Conservation (phyloP, 1,140 invertebrate species). For the Sarcophaga peregrina region DNA sequence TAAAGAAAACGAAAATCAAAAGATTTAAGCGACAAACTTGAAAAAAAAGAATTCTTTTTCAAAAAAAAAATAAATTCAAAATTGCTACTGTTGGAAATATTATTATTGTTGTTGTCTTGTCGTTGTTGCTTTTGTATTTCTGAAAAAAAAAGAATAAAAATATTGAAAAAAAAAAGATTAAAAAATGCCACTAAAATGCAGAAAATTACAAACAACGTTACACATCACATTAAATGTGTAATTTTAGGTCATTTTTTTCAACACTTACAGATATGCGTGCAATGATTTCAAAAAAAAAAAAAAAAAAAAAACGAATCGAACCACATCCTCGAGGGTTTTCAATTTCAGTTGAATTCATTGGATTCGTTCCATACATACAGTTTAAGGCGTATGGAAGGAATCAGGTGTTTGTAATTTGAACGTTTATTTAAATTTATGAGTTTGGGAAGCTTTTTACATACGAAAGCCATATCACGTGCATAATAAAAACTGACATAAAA, state of each 20-base stretch:
- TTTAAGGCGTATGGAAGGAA: neutral
- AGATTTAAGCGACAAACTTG: conserved; percentile 38
- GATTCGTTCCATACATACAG: neutral
- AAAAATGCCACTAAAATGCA: no score
- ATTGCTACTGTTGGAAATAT: neutral
- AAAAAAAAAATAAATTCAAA: neutral
- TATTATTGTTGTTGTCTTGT: neutral
- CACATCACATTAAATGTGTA: conserved; percentile 39
- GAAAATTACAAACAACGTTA: conserved; percentile 12
- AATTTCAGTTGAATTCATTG: conserved; percentile 27
- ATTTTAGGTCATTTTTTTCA: conserved; percentile 33
- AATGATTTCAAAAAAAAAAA: conserved; percentile 15
- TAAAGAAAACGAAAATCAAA: conserved; percentile 30
- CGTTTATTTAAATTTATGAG: conserved; percentile 36
- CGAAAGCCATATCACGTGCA: neutral
- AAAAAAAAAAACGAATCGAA: neutral
- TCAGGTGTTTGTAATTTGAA: conserved; percentile 26
- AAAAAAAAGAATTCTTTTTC: neutral
- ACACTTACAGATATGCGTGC: conserved; percentile 29
- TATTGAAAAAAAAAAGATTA: no score
- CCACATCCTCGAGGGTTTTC: conserved; percentile 38
- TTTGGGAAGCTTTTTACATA: conserved; percentile 23
- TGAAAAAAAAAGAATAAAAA: neutral
- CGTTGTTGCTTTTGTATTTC: neutral
- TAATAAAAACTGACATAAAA: neutral